Conservation (phyloP, 2,888 invertebrate genomes). For the Plagodis dolabraria region DNA sequence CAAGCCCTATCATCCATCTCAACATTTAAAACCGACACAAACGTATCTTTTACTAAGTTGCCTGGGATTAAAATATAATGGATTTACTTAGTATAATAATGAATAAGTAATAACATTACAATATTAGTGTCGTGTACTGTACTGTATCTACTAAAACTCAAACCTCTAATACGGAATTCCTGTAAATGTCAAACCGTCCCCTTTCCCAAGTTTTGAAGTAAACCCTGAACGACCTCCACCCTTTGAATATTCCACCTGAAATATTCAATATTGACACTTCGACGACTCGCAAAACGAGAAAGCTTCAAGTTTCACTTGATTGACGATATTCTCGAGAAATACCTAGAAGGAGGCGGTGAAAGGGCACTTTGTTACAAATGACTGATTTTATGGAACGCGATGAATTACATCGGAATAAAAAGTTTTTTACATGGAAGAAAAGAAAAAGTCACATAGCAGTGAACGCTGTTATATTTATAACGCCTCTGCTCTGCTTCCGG, state of each 20-base stretch:
- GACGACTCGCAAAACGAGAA: conserved; percentile 23
- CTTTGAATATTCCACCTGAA: conserved; percentile 31
- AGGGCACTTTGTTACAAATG: conserved; percentile 20
- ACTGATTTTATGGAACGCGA: conserved; percentile 18
- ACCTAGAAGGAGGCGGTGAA: conserved; percentile 16
- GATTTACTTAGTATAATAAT: too few species aligned
- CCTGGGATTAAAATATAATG: too few species aligned
- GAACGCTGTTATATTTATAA: neutral
- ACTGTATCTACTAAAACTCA: too few species aligned
- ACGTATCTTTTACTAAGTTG: too few species aligned
- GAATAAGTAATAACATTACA: too few species aligned
- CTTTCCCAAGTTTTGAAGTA: conserved; percentile 27
- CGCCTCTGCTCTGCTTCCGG: too few species aligned
- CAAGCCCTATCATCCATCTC: too few species aligned
- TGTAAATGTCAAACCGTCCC: conserved; percentile 17
- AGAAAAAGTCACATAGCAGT: conserved; percentile 1
- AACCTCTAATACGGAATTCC: conserved; percentile 2
- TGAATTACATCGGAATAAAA: conserved; percentile 12
- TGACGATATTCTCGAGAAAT: conserved; percentile 21
- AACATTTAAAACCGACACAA: too few species aligned
- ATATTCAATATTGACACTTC: conserved; percentile 30
- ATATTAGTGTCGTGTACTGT: too few species aligned
- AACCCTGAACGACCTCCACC: conserved; percentile 17
- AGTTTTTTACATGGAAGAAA: conserved; percentile 1
- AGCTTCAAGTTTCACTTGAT: conserved; percentile 26